Evolutionary conservation across 2,888 invertebrate species (phyloP).

Genomic region (Drosophila neonasuta): DNA sequence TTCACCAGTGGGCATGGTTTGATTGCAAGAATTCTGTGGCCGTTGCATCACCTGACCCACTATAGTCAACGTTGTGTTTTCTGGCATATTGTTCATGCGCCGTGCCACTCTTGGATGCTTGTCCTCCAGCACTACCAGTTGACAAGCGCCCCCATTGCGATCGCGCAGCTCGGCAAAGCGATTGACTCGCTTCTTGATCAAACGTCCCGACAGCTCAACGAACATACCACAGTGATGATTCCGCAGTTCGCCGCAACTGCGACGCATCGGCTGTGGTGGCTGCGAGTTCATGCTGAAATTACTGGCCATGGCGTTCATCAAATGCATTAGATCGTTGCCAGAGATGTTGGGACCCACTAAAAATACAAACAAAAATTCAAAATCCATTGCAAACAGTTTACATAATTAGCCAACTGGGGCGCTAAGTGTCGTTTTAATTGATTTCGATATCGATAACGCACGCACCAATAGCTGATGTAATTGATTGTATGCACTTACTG

Average conservation of each 20-base stretch:
- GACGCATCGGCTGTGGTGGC: slow-evolving; percentile 80
- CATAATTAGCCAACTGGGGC: neutral
- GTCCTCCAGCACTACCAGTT: slow-evolving; percentile 83
- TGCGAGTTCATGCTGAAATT: slow-evolving; percentile 81
- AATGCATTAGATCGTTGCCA: slow-evolving; percentile 76
- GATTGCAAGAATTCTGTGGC: slow-evolving; percentile 80
- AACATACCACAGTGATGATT: slow-evolving; percentile 83
- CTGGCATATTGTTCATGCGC: slow-evolving; percentile 82
- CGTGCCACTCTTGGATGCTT: slow-evolving; percentile 81
- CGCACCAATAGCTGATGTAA: neutral
- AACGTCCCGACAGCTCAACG: slow-evolving; percentile 86
- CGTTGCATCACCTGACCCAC: slow-evolving; percentile 80
- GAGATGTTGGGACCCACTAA: slow-evolving; percentile 69
- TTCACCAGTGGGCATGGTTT: slow-evolving; percentile 82
- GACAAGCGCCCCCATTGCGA: slow-evolving; percentile 85
- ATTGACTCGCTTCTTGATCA: slow-evolving; percentile 84
- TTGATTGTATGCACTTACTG: slow-evolving; percentile 57
- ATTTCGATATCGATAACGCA: neutral
- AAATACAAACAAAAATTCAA: neutral
- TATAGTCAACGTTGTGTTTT: slow-evolving; percentile 81
- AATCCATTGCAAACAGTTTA: neutral
- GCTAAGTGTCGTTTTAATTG: neutral
- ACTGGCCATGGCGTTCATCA: slow-evolving; percentile 79
- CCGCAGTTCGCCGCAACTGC: slow-evolving; percentile 85
- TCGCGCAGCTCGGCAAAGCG: slow-evolving; percentile 86